These are phyloP conservation scores for Pimpla rufipes DNA, from an alignment of 2,888 invertebrate genomes.

Conservation along the genomic window DNA sequence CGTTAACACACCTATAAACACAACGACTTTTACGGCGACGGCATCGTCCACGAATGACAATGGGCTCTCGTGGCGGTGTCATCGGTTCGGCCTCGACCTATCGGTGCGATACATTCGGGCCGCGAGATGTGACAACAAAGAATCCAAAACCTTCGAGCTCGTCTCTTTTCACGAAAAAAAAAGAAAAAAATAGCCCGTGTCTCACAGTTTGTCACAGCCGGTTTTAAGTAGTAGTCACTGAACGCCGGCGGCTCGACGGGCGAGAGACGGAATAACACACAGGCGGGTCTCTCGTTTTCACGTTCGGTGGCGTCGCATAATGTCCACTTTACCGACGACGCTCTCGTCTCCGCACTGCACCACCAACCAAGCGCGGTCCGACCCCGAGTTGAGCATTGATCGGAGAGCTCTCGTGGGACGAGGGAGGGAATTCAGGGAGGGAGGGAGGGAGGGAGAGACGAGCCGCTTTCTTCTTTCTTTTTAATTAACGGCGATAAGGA, in stretches of 20 bases:
- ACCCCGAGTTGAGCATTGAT: too few relatives aligned
- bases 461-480: neutral
- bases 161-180: neutral
- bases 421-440: neutral
- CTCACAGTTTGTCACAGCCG: conserved; percentile 7
- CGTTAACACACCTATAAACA: conserved; percentile 60
- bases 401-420: too few relatives aligned
- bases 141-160: neutral
- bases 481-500: conserved; percentile 10
- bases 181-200: neutral
- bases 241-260: neutral
- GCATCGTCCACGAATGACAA: conserved; percentile 61
- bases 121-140: neutral
- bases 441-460: neutral
- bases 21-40: conserved; percentile 34
- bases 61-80: conserved; percentile 32
- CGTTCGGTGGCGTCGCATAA: neutral
- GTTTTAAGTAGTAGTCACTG: neutral
- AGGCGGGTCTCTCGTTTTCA: conserved; percentile 21
- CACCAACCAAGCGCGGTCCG: neutral
- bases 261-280: neutral
- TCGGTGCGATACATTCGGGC: neutral
- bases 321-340: conserved; percentile 24
- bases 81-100: conserved; percentile 2
- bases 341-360: conserved; percentile 26